Conservation (phyloP, 2,113 vertebrate species). For the Lathamus discolor region DNA sequence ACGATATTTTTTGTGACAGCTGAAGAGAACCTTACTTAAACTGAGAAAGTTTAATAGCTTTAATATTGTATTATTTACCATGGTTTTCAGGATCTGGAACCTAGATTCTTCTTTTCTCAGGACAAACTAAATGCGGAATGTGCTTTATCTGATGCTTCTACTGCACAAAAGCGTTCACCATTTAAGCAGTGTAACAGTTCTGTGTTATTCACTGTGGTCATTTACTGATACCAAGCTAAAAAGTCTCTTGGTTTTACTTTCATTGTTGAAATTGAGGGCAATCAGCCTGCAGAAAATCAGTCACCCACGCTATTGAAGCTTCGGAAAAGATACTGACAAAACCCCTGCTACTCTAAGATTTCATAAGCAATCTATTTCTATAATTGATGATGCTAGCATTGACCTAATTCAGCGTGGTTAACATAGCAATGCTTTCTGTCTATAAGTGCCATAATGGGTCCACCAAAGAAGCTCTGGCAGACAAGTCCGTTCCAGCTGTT, state of each 20-base stretch:
- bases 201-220: not conserved
- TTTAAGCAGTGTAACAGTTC: not conserved
- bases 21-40: not conserved
- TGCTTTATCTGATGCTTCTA: not conserved
- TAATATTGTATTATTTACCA: not conserved
- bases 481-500: not conserved
- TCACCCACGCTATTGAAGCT: not conserved
- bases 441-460: not conserved
- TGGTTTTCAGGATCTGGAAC: not conserved
- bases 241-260: not conserved
- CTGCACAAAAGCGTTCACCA: not conserved
- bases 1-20: not conserved
- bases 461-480: not conserved
- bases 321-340: not conserved
- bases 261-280: not conserved
- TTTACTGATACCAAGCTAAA: not conserved
- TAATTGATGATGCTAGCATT: not conserved
- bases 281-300: not conserved
- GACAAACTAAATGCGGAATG: not conserved
- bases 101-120: constrained; percentile 5
- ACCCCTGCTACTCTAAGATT: not conserved
- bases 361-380: not conserved
- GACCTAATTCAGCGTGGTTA: not conserved
- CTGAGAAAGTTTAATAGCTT: not conserved
- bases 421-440: not conserved